Evolutionary conservation across 1,140 invertebrate species (phyloP), one percentile per base, ranked within the genome.

Genomic region (Trichonephila clavipes): DNA sequence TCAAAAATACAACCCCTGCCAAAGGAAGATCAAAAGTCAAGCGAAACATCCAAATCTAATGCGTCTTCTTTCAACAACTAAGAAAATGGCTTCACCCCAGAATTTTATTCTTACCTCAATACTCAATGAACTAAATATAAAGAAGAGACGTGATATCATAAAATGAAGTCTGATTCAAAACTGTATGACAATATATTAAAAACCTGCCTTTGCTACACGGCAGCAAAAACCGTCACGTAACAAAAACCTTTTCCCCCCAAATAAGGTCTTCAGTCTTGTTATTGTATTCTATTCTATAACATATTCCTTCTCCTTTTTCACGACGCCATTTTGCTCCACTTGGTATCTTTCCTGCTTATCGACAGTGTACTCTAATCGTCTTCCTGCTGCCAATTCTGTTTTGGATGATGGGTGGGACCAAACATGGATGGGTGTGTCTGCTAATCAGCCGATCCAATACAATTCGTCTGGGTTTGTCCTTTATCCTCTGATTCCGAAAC

Each of bases 381-480:
- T 4, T 7, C 40, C 72, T 77, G 16, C 28, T 24, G 28, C 28
- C 72, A 77, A 77, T 69, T 69, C 66, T 69, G 66, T 24, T 69
- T n/a, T 24, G 66, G n/a, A 69, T n/a, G 19, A 51, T 59, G 83
- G 83, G 83, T 58, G 83, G 44, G 83, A 85, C 24, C 44, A 24
- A 24, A 61, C 83, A 85, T n/a, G 83, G 51, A 59, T 59, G 83
- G 83, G 83, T 58, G 83, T 85, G 83, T 85, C 83, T 85, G 44
- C 83, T 85, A 85, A 85, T 85, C 83, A 85, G 51, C 83, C 12
- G 59, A 58, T 59, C 24, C 44, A 40, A 77, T 77, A 77, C 72
- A 40, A 77, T 77, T 28, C 72, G 34, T 77, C 72, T 28, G 4
- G 34, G 16, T 77, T 28, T 18, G 28, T 77, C 19, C 28, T 77